Evolutionary conservation across 1,140 invertebrate genomes (phyloP), one percentile per base, ranked within the genome.

Genomic region (Eciton burchellii): DNA sequence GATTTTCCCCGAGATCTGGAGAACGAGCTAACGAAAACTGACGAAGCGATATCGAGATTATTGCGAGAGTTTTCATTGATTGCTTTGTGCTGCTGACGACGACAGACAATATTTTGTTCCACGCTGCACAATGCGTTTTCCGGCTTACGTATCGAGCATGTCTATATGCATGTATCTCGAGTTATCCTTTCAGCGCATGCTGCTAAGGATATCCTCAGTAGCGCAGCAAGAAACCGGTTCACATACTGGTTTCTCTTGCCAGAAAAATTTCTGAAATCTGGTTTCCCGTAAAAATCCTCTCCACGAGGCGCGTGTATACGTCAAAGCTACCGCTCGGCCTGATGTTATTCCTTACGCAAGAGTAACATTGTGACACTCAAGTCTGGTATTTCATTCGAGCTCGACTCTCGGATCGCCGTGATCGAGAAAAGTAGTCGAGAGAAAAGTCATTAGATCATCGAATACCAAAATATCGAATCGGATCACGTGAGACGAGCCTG

Each of bases 191-290:
- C 4, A 72, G 4, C 63, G 43, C 0, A 16, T 26, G 19, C 9
- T 26, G 26, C 35, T 45, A 68, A 43, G 21, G 19, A 68, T 43
- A 70, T 45, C 35, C 49, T 63, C 24, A 24, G 21, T 29, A 6
- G n/a, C 19, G 9, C 1, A n/a, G 19, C 14, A n/a, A 76, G 59
- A 76, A 74, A 76, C 73, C 45, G 73, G 73, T 76, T 12, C 9
- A 4, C 11, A 54, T 76, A 70, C 52, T 56, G 63, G 63, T 79
- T 79, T 77, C 45, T 29, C 49, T 68, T 70, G 14, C 26, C 11
- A 16, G 63, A 79, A 79, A 79, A 79, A 68, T 79, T 68, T 19
- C 6, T 59, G 49, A 56, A 47, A 79, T 79, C 74, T 56, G 49
- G 74, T 79, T 43, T 45, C 19, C 49, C 16, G n/a, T 43, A 68